Evolutionary conservation across 2,113 vertebrate genomes (phyloP).

Genomic region (Nematolebias whitei): DNA sequence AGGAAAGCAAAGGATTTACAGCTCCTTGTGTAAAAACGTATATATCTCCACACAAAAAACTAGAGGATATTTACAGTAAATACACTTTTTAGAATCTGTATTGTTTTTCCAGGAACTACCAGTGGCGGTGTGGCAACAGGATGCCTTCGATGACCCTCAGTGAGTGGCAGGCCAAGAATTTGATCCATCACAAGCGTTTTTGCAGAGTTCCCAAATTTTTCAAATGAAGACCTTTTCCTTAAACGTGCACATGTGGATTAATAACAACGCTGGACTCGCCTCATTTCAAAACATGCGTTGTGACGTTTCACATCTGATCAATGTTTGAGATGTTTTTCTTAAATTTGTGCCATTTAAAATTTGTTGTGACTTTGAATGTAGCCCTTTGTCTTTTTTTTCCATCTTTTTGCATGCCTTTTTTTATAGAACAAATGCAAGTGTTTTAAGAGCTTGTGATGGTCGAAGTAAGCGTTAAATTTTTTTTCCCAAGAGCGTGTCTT

Average conservation of each 20-base stretch:
- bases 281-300: background rate
- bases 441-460: background rate
- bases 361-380: background rate
- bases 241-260: background rate
- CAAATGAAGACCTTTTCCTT: conserved; percentile 2
- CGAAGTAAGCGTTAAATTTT: background rate
- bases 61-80: no score
- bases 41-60: background rate
- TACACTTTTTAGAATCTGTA: accelerated
- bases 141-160: conserved; percentile 20
- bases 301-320: background rate
- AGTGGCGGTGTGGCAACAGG: conserved; percentile 16
- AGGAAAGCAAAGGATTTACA: no score
- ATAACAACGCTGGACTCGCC: background rate
- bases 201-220: conserved; percentile 41
- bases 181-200: conserved; percentile 34
- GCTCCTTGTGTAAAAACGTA: no score
- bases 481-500: background rate
- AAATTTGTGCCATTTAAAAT: background rate
- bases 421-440: conserved; percentile 9
- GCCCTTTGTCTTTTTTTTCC: background rate
- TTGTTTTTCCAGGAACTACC: conserved; percentile 65
- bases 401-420: conserved; percentile 6
- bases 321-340: conserved; percentile 6
- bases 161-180: conserved; percentile 54